Evolutionary conservation across 1,140 invertebrate species (phyloP).

Genomic region (Drosophila sechellia): DNA sequence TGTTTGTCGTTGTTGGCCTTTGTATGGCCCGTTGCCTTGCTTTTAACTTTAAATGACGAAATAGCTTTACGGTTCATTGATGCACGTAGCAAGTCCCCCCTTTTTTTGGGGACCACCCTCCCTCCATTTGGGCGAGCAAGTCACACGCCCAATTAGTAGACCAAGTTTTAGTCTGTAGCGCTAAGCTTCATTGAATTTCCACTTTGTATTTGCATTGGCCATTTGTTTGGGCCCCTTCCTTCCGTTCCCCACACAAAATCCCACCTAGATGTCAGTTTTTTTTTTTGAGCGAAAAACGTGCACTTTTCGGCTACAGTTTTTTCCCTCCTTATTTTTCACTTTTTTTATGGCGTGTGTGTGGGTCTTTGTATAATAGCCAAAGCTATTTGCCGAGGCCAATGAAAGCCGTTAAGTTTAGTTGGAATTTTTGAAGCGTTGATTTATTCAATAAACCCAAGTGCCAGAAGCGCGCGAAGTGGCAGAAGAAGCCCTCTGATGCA

Average conservation of each 20-base stretch:
- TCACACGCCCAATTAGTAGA: slow-evolving; percentile 82
- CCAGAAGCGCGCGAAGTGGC: slow-evolving; percentile 10
- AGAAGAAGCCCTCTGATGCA: slow-evolving; percentile 36
- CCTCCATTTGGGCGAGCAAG: slow-evolving; percentile 44
- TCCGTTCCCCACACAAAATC: neutral
- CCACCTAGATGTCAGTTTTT: slow-evolving; percentile 32
- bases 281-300: slow-evolving; percentile 35
- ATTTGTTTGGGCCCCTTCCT: slow-evolving; percentile 37
- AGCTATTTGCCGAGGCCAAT: slow-evolving; percentile 71
- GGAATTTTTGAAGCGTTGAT: slow-evolving; percentile 72
- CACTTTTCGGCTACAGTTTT: slow-evolving; percentile 77
- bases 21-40: slow-evolving; percentile 66
- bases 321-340: neutral
- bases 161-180: slow-evolving; percentile 75
- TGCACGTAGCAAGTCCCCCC: slow-evolving; percentile 63
- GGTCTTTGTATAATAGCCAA: slow-evolving; percentile 54
- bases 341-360: slow-evolving; percentile 9
- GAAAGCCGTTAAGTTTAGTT: slow-evolving; percentile 77
- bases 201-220: slow-evolving; percentile 79
- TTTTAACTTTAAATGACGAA: slow-evolving; percentile 83
- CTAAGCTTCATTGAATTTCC: slow-evolving; percentile 80
- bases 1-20: slow-evolving; percentile 55
- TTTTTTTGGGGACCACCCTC: neutral
- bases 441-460: slow-evolving; percentile 71
- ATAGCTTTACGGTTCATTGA: slow-evolving; percentile 82